Conservation (phyloP, 2,888 invertebrate genomes). For the Dolichopus griseipennis region DNA sequence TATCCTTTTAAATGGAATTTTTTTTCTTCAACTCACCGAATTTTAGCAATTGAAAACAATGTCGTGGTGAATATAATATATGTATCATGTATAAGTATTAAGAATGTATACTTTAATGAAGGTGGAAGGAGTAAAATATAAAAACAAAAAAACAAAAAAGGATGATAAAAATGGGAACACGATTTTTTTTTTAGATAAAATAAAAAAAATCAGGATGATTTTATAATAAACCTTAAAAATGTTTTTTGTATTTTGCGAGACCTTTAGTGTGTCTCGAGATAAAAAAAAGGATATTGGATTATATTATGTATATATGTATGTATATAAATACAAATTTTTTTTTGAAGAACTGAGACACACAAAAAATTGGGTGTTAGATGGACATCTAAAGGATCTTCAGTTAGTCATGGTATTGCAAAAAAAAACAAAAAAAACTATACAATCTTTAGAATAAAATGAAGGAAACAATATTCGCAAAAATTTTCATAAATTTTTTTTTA, state of each 20-base stretch:
- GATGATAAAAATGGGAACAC: background rate
- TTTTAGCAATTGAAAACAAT: background rate
- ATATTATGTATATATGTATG: too few species aligned
- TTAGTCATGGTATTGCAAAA: background rate
- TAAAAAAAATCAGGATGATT: background rate
- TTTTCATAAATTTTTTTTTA: too few species aligned
- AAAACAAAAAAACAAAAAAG: background rate
- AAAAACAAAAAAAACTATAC: too few species aligned
- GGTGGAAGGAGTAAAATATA: background rate
- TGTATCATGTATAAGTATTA: background rate
- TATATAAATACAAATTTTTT: too few species aligned
- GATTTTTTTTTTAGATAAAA: too few species aligned
- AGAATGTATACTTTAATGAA: background rate
- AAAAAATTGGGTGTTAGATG: constrained; percentile 18
- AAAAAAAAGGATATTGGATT: background rate
- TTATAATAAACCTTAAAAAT: constrained; percentile 5
- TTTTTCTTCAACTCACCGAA: too few species aligned
- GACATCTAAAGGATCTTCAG: background rate
- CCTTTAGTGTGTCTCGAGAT: background rate
- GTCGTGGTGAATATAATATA: background rate
- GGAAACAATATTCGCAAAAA: too few species aligned
- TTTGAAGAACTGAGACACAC: constrained; percentile 14
- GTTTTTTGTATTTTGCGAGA: too few species aligned
- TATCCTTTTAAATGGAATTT: too few species aligned
- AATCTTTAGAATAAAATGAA: too few species aligned